These are phyloP conservation scores for Acipenser transmontanus DNA, from an alignment of 2,797 vertebrate species.

Conservation along the genomic window DNA sequence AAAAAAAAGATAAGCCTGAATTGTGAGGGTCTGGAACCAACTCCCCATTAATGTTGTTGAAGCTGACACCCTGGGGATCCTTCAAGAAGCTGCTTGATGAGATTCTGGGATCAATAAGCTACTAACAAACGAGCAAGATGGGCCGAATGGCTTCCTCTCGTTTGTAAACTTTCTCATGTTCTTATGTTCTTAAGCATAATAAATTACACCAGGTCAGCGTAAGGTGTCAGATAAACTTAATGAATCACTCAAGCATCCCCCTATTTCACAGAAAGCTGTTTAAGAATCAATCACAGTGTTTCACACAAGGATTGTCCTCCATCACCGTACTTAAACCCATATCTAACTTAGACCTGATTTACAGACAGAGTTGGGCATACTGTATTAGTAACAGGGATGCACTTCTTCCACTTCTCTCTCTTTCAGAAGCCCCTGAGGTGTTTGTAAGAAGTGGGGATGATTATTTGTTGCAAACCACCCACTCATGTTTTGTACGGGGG, in stretches of 20 bases:
- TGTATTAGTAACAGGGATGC: background rate
- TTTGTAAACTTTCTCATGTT: too few species aligned
- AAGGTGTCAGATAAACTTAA: conserved; percentile 24
- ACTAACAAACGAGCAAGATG: too few species aligned
- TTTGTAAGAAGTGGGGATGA: background rate
- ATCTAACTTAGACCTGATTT: background rate
- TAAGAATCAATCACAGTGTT: background rate
- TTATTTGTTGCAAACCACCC: background rate
- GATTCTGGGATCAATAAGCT: too few species aligned
- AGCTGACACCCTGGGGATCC: too few species aligned
- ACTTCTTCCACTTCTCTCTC: too few species aligned
- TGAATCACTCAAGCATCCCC: conserved; percentile 38
- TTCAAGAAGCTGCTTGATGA: too few species aligned
- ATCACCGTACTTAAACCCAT: background rate
- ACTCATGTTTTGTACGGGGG: background rate
- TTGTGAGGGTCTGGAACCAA: too few species aligned
- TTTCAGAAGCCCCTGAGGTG: background rate
- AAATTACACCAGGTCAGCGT: background rate
- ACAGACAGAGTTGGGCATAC: background rate
- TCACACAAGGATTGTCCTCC: background rate
- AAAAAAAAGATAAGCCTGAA: too few species aligned
- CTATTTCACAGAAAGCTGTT: background rate
- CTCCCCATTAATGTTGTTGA: too few species aligned
- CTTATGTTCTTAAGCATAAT: background rate
- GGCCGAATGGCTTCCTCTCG: too few species aligned